Evolutionary conservation across 2,888 invertebrate species (phyloP).

Genomic region (Pristionchus maxplancki): DNA sequence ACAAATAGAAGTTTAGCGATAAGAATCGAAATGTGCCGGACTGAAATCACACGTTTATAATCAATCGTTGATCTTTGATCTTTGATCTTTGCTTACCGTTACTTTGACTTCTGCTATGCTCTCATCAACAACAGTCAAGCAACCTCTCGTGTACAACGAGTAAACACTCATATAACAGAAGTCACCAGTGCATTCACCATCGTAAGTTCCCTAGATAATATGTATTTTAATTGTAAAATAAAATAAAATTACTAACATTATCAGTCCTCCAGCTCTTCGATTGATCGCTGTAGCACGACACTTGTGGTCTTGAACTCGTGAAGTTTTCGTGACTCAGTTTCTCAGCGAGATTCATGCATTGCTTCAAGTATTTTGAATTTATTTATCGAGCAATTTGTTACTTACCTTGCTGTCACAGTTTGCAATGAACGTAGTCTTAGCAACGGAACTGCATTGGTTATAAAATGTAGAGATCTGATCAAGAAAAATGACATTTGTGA

Average conservation of each 20-base stretch:
- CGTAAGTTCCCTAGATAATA: not conserved
- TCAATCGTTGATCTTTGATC: not conserved
- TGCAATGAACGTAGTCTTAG: no score
- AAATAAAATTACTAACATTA: no score
- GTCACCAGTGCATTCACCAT: not conserved
- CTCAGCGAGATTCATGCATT: not conserved
- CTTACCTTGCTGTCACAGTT: not conserved
- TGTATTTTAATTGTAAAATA: not conserved
- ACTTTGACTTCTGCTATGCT: not conserved
- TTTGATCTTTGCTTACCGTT: not conserved
- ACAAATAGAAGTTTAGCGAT: not conserved
- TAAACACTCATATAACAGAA: not conserved
- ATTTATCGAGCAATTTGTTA: not conserved
- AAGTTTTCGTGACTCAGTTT: not conserved
- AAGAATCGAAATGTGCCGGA: not conserved
- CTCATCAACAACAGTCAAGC: not conserved
- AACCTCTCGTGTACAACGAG: not conserved
- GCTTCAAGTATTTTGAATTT: not conserved
- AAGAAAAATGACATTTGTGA: no score
- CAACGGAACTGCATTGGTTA: no score
- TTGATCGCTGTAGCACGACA: not conserved
- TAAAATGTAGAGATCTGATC: no score
- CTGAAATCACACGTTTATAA: not conserved
- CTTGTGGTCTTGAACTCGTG: not conserved
- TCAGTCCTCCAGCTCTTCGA: not conserved